Evolutionary conservation across 2,797 vertebrate species (phyloP), one percentile per base, ranked within the genome.

Genomic region (Oreortyx pictus): DNA sequence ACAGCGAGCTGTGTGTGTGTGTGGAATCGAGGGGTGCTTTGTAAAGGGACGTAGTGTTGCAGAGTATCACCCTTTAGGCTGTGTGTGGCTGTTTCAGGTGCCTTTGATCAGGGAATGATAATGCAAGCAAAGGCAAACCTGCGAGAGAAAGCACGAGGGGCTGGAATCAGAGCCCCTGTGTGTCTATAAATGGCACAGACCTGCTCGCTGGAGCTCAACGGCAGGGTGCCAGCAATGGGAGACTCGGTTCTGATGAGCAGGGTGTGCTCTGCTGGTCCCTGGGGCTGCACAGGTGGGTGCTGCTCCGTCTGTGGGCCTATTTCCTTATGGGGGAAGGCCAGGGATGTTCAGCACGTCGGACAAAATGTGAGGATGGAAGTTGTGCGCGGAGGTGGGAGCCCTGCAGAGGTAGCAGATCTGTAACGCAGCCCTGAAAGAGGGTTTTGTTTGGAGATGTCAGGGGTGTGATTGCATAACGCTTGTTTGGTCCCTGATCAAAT

Each of bases 401-500:
- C 79, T 29, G 89, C 93, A 83, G 73, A 96, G 82, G 89, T 89
- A 88, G 66, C 5, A 80, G 92, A 92, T 71, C 88, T 80, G 86
- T 90, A 93, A 94, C 62, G 75, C 90, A 92, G 70, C 84, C 73
- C 93, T 92, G 95, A 73, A 75, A 89, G 70, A 64, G 82, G 57
- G 76, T 86, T 94, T 95, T 78, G 92, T 91, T 93, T 71, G 76
- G 92, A 86, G 73, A 89, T 76, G 80, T 89, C 93, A 92, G 88
- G 64, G 70, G 71, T 81, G 4, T 29, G 81, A 82, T 95, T 96
- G 83, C 74, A 23, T 96, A 94, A 94, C 56, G 0, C 81, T 89
- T 92, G 78, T 92, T 94, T 83, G 93, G 89, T 82, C 68, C 85
- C 92, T 5, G 15, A 89, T 96, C 90, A 94, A 78, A 92, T 33